A percentile compares a stretch with the other conserved stretches of the same genome.
These are phyloP conservation scores for Probaryconus sp. DNA, from an alignment of 1,140 invertebrate genomes.

Conservation along the genomic window DNA sequence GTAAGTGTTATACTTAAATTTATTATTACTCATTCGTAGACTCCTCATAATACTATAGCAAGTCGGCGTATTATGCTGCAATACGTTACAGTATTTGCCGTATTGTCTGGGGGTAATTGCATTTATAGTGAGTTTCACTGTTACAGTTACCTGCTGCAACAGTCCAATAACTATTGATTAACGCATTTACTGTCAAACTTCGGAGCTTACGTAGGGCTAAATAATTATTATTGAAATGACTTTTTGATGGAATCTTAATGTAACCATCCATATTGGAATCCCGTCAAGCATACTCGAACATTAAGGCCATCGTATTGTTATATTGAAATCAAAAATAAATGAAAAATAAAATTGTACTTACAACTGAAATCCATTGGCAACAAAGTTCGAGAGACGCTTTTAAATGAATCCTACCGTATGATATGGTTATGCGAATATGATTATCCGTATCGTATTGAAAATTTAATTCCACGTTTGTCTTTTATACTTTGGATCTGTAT, in stretches of 20 bases:
- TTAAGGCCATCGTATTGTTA: too few species aligned
- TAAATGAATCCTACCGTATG: too few species aligned
- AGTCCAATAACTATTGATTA: conserved; percentile 43
- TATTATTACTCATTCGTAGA: conserved; percentile 13
- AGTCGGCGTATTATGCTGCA: conserved; percentile 1
- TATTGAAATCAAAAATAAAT: too few species aligned
- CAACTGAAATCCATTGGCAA: too few species aligned
- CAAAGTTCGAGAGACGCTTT: too few species aligned
- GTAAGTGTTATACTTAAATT: too few species aligned
- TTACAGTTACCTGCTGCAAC: conserved; percentile 23
- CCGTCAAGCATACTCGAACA: too few species aligned
- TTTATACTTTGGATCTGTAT: conserved; percentile 21
- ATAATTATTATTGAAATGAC: conserved; percentile 19
- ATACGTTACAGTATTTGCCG: conserved; percentile 32
- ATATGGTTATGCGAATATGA: conserved; percentile 22
- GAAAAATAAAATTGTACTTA: too few species aligned
- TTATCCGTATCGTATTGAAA: conserved; percentile 26
- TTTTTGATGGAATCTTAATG: too few species aligned
- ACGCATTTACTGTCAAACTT: conserved; percentile 43
- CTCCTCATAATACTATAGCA: conserved; percentile 9
- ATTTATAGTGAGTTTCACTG: conserved; percentile 37
- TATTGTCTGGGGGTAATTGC: conserved; percentile 33
- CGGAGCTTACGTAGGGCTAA: conserved; percentile 18
- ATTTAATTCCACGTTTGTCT: conserved; percentile 19
- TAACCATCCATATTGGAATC: too few species aligned